Conservation (phyloP, 2,113 vertebrate species). For the Acrocephalus kingi region DNA sequence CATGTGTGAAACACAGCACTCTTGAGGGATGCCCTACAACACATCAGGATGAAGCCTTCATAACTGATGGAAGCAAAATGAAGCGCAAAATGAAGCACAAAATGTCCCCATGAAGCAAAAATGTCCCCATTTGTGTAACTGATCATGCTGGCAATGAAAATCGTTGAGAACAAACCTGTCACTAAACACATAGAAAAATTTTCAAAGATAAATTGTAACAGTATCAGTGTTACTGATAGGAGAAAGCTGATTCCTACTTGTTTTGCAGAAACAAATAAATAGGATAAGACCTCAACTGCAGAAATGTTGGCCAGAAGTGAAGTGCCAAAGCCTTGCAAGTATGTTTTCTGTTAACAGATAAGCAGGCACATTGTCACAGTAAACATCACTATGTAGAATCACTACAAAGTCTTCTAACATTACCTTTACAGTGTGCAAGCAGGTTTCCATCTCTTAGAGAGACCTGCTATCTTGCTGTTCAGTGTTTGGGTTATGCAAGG, state of each 20-base stretch:
- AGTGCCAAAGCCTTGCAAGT: neutral
- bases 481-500: conserved; percentile 40
- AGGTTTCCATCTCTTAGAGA: neutral
- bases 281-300: neutral
- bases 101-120: neutral
- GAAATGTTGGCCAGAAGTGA: neutral
- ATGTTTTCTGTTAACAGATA: neutral
- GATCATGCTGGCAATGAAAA: neutral
- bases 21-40: neutral
- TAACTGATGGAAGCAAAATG: neutral
- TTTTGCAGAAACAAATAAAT: neutral
- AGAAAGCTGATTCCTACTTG: neutral
- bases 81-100: neutral
- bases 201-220: neutral
- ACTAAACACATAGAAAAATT: neutral
- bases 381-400: neutral
- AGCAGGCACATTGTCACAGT: neutral
- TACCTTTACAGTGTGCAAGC: neutral
- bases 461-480: neutral
- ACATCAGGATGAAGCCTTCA: neutral
- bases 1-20: neutral
- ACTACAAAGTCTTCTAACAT: neutral
- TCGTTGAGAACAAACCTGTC: neutral
- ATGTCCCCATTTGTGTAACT: neutral
- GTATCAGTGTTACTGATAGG: neutral